Percentiles rank a stretch among this genome's conserved stretches.
These are phyloP conservation scores for Pachymerium ferrugineum DNA, from an alignment of 2,888 invertebrate species.

Conservation along the genomic window DNA sequence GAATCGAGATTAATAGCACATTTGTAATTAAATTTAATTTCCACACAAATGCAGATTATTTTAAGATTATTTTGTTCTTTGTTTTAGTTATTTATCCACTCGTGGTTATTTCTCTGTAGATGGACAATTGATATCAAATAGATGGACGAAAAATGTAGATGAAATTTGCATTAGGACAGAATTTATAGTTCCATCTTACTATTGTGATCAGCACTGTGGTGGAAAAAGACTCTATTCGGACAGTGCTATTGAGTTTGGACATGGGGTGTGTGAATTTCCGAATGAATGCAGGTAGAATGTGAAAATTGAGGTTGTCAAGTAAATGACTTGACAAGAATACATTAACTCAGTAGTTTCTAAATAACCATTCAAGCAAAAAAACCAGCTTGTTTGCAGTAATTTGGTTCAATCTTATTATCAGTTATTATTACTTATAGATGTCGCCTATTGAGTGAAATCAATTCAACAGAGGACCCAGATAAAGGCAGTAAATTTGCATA, in stretches of 20 bases:
- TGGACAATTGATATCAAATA: background rate
- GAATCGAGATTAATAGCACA: background rate
- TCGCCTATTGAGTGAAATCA: background rate
- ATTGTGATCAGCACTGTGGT: background rate
- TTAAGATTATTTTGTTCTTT: background rate
- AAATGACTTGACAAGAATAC: too few relatives aligned
- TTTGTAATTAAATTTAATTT: background rate
- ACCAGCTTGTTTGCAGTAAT: too few relatives aligned
- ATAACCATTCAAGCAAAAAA: too few relatives aligned
- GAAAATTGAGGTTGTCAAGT: too few relatives aligned
- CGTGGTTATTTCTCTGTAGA: background rate
- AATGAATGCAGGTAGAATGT: background rate
- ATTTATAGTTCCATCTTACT: background rate
- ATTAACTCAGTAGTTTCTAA: too few relatives aligned
- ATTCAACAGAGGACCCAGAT: background rate
- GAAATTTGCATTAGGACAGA: background rate
- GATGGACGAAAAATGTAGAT: background rate
- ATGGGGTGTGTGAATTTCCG: background rate
- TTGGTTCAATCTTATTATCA: too few relatives aligned
- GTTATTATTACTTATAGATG: background rate
- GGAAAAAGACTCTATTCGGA: background rate
- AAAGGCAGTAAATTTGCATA: background rate
- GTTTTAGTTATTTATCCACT: background rate
- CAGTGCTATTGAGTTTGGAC: background rate
- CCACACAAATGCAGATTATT: background rate